A percentile compares a stretch with the other conserved stretches of the same genome.
Conservation (phyloP, 2,113 vertebrate species). For the Oryzias javanicus region DNA sequence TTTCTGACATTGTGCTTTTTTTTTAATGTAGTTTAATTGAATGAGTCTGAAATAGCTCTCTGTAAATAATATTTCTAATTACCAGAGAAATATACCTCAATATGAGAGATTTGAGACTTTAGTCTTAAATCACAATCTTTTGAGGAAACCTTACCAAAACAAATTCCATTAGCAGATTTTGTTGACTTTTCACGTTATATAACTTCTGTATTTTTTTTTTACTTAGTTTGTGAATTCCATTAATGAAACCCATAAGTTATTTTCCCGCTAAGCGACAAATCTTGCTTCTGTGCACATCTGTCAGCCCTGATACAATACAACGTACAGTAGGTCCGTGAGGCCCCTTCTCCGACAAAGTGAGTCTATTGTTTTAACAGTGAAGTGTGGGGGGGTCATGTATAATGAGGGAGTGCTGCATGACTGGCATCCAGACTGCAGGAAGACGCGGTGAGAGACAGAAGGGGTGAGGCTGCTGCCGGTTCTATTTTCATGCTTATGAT, state of each 20-base stretch:
- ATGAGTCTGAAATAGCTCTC: too few relatives aligned
- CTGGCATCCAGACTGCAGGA: constrained; percentile 37
- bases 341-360: constrained; percentile 21
- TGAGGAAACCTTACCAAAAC: too few relatives aligned
- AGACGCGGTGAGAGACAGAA: background rate
- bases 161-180: too few relatives aligned
- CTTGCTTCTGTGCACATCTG: background rate
- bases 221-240: background rate
- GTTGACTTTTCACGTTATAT: too few relatives aligned
- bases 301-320: background rate
- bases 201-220: too few relatives aligned
- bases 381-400: constrained; percentile 27
- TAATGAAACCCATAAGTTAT: background rate
- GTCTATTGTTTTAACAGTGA: constrained; percentile 33
- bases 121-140: too few relatives aligned
- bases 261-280: too few relatives aligned
- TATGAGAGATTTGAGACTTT: too few relatives aligned
- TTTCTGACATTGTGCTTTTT: too few relatives aligned
- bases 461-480: background rate
- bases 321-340: background rate
- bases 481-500: constrained; percentile 4
- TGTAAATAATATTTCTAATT: too few relatives aligned
- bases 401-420: constrained; percentile 41
- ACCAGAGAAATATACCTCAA: too few relatives aligned
- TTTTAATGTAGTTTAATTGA: too few relatives aligned